Conservation (phyloP, 2,113 vertebrate species). For the Synodontis membranacea region DNA sequence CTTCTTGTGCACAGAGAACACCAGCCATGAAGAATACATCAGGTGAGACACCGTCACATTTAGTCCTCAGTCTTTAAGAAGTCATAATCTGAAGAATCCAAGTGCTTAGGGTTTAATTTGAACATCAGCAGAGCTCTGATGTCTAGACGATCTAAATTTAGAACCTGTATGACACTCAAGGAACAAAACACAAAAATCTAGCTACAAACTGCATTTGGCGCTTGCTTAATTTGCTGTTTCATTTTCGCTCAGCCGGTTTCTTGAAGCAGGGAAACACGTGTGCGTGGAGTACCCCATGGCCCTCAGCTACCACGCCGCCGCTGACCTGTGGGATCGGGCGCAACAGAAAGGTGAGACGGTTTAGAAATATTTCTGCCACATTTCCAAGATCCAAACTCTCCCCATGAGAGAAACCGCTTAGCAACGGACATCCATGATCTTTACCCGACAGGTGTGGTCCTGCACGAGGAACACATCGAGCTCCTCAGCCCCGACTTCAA, state of each 20-base stretch:
- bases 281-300: conserved; percentile 93
- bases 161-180: neutral
- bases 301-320: conserved; percentile 73
- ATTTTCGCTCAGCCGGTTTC: conserved; percentile 75
- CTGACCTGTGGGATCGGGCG: conserved; percentile 81
- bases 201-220: neutral
- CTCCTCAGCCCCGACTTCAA: conserved; percentile 86
- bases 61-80: neutral
- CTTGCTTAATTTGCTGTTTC: neutral
- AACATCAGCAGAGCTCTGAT: no score
- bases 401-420: no score
- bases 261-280: conserved; percentile 90
- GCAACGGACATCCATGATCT: no score
- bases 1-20: conserved; percentile 88
- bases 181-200: neutral
- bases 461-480: conserved; percentile 94
- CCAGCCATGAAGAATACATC: conserved; percentile 79
- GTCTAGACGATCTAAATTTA: no score
- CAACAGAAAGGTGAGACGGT: conserved; percentile 78
- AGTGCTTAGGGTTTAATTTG: no score
- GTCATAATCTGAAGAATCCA: neutral
- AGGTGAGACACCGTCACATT: conserved; percentile 68
- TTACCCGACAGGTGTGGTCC: conserved; percentile 72
- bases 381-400: neutral
- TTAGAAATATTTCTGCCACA: neutral